phyloP scores from a whole-genome alignment of 2,113 vertebrate species.

The Smithornis capensis region DNA sequence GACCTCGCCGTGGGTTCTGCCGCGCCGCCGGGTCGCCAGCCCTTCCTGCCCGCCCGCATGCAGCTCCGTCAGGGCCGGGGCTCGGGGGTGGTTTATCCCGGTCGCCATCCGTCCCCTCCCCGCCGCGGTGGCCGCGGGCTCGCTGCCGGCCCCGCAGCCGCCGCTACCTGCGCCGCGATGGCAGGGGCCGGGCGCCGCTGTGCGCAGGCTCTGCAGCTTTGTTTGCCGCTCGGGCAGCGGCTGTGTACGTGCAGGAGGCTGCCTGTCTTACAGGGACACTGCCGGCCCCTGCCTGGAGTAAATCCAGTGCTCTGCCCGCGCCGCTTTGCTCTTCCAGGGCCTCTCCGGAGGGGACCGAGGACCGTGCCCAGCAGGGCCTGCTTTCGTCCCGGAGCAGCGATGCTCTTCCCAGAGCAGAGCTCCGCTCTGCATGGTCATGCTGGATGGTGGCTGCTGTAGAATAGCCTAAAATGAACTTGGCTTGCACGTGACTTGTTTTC shows the following conservation, averaged over 20 bases:
- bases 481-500: slow-evolving; percentile 54
- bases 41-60: neutral
- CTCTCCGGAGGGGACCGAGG: neutral
- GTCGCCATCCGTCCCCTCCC: neutral
- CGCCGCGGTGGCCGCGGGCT: neutral
- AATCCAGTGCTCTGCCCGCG: neutral
- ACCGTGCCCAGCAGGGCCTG: neutral
- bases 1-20: neutral
- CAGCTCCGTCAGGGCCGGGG: neutral
- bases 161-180: slow-evolving; percentile 52
- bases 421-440: neutral
- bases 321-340: neutral
- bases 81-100: neutral
- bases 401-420: neutral
- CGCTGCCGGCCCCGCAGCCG: slow-evolving; percentile 1
- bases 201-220: slow-evolving; percentile 66
- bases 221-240: slow-evolving; percentile 42
- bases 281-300: slow-evolving; percentile 22
- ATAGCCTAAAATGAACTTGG: slow-evolving; percentile 60
- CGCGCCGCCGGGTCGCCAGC: neutral
- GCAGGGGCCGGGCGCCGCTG: slow-evolving; percentile 13
- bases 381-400: neutral
- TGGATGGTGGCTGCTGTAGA: slow-evolving; percentile 17
- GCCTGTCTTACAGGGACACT: slow-evolving; percentile 11
- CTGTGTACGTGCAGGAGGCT: slow-evolving; percentile 66